Conservation (phyloP, 1,140 invertebrate species). For the Mylabris phalerata region DNA sequence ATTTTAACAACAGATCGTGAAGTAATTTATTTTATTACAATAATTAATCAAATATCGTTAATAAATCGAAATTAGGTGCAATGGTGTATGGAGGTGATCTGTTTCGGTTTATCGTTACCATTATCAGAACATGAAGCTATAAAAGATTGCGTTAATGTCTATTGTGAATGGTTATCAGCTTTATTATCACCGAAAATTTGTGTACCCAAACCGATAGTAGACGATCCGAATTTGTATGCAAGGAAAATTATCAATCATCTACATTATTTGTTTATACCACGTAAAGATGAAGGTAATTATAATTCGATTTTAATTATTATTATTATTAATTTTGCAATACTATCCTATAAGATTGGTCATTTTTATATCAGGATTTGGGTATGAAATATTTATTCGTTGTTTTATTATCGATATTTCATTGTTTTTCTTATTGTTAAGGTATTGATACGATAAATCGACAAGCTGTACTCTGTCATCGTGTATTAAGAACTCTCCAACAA, state of each 20-base stretch:
- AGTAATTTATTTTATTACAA: constrained; percentile 41
- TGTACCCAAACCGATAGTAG: constrained; percentile 77
- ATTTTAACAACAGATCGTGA: constrained; percentile 69
- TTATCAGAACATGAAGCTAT: constrained; percentile 88
- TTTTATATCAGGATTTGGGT: constrained; percentile 82
- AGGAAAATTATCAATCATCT: constrained; percentile 88
- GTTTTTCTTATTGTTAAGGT: constrained; percentile 47
- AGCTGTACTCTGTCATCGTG: constrained; percentile 90
- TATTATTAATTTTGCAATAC: constrained; percentile 13
- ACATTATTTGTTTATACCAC: constrained; percentile 92
- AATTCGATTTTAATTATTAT: not conserved
- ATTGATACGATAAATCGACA: constrained; percentile 86
- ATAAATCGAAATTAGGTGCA: constrained; percentile 49
- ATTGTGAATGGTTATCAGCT: constrained; percentile 93
- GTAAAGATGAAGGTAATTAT: constrained; percentile 78
- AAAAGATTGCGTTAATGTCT: constrained; percentile 92
- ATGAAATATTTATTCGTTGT: constrained; percentile 26
- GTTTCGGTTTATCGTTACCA: constrained; percentile 85
- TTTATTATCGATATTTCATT: constrained; percentile 4
- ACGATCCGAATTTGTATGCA: constrained; percentile 88
- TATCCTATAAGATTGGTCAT: constrained; percentile 72
- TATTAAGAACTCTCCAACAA: constrained; percentile 80
- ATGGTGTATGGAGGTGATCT: constrained; percentile 91
- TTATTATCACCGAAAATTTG: constrained; percentile 77
- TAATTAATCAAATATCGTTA: not conserved